phyloP scores from a whole-genome alignment of 2,113 vertebrate species.

The Pelvicachromis taeniatus region DNA sequence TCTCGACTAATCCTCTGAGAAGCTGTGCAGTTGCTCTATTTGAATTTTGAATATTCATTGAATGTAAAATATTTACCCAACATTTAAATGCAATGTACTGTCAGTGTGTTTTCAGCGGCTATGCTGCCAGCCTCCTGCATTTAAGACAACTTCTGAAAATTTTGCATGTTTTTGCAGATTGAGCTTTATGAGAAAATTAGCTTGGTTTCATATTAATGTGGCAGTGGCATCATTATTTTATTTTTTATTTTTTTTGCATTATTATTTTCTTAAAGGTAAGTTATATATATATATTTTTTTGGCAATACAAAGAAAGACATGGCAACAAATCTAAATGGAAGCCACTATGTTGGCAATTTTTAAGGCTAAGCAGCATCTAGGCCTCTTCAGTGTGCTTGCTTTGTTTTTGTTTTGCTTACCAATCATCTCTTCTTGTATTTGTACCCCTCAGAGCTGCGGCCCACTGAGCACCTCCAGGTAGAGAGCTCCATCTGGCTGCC shows the following conservation, averaged over 20 bases:
- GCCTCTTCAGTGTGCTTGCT: neutral
- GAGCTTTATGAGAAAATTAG: neutral
- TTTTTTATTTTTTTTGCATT: no score
- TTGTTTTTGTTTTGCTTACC: neutral
- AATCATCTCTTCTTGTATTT: neutral
- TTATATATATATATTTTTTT: rapidly evolving
- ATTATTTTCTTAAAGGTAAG: neutral
- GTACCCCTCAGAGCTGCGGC: slow-evolving; percentile 78
- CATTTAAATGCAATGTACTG: neutral
- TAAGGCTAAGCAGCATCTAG: neutral
- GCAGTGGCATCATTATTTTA: neutral
- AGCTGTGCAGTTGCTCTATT: neutral
- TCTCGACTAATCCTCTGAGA: neutral
- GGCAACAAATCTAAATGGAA: neutral
- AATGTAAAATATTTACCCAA: neutral
- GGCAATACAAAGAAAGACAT: neutral
- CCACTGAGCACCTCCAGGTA: slow-evolving; percentile 88
- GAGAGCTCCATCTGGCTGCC: slow-evolving; percentile 90
- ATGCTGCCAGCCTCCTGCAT: neutral
- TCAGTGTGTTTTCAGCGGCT: neutral
- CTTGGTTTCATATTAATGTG: neutral
- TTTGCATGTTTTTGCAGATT: neutral
- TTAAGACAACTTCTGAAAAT: neutral
- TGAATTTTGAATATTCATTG: neutral
- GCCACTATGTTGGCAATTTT: neutral